Evolutionary conservation across 2,888 invertebrate genomes (phyloP), one percentile per base, ranked within the genome.

Genomic region (Escarpia spicata): DNA sequence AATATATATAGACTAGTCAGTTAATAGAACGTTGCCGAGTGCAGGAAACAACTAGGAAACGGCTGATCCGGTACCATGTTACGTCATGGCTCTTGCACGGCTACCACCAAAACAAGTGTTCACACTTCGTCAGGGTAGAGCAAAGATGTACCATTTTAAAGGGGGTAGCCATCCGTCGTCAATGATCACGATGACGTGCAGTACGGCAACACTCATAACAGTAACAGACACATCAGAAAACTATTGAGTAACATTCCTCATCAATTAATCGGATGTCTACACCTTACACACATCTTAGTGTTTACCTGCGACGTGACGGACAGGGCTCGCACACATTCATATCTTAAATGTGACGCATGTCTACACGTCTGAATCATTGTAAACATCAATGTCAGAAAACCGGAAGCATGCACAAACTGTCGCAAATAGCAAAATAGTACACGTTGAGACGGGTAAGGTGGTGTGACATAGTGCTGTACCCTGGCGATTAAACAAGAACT

Each of bases 381-480:
- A 75, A 75, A 75, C 75, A 75, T 75, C 75, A 75, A 75, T 75
- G 75, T 75, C 75, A 75, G 75, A 75, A 75, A 75, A 75, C 75
- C 75, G 75, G 75, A 75, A 75, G n/a, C 75, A n/a, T 75, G 75
- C 75, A 75, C 26, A 75, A 26, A 26, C n/a, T 75, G 26, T 75
- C 19, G 75, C 75, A 75, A 75, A 75, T 75, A n/a, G 75, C n/a
- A 75, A 75, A 75, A 75, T 75, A 26, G 19, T n/a, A 75, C 19
- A 3, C 19, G 75, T 19, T 75, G 19, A 19, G 26, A 75, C 75
- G 75, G 75, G 75, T 75, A 75, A 75, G 2, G 75, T 15, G 26
- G 0, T 26, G 75, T 26, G n/a, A 26, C 19, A 75, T n/a, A 75
- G 75, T 75, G 26, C 75, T 75, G 75, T 26, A 75, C 75, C 75